A percentile compares a stretch with the other conserved stretches of the same genome.
These are phyloP conservation scores for Drosophila tani DNA, from an alignment of 1,140 invertebrate genomes.

Conservation along the genomic window DNA sequence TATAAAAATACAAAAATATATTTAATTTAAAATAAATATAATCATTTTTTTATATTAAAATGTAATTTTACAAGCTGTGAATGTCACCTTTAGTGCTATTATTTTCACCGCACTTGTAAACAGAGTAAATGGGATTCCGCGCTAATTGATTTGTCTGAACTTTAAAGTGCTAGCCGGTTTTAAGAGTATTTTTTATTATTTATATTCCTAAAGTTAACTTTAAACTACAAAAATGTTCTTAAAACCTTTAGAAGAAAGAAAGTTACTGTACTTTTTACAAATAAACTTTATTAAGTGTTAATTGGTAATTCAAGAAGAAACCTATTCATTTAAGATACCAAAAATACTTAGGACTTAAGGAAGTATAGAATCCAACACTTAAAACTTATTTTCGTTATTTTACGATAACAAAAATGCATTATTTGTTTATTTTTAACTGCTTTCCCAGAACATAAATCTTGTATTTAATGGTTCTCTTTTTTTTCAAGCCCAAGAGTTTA, in stretches of 20 bases:
- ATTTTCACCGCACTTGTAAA: background rate
- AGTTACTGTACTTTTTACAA: background rate
- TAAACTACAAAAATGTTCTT: background rate
- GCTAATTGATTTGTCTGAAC: conserved; percentile 5
- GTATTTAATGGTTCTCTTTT: too few species aligned
- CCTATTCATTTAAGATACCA: background rate
- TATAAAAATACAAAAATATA: too few species aligned
- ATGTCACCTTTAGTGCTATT: background rate
- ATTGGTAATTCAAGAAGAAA: background rate
- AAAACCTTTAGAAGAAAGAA: background rate
- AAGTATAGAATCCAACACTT: background rate
- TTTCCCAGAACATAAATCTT: background rate
- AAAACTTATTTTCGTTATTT: background rate
- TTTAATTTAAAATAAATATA: too few species aligned
- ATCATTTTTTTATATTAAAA: background rate
- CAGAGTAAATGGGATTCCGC: background rate
- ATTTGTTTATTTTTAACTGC: background rate
- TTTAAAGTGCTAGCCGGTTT: background rate
- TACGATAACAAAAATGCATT: background rate
- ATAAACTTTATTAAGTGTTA: background rate
- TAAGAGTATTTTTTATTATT: too few species aligned
- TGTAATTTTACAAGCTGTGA: background rate
- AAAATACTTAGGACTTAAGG: too few species aligned
- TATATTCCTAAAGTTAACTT: background rate
- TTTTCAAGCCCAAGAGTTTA: background rate